Conservation (phyloP, 2,797 vertebrate species). For the Rhinatrema bivittatum region DNA sequence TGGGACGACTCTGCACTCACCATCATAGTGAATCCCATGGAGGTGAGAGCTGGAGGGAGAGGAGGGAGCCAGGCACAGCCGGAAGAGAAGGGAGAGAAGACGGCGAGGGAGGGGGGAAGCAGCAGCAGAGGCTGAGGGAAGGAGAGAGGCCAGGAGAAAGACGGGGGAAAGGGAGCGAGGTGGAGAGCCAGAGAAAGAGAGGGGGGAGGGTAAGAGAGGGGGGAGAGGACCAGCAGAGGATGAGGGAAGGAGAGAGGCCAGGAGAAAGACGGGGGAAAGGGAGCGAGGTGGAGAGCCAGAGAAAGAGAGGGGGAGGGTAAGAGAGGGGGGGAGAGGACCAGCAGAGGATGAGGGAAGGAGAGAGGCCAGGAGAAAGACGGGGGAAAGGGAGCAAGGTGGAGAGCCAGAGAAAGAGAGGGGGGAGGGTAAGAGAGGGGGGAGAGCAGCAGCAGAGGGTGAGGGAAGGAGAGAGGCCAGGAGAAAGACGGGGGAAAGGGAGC, state of each 20-base stretch:
- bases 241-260: too few relatives aligned
- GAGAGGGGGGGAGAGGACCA: constrained; percentile 51
- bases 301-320: constrained; percentile 43
- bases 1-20: constrained; percentile 97
- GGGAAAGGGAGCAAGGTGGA: not conserved
- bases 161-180: too few relatives aligned
- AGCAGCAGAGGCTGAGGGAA: too few relatives aligned
- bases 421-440: constrained; percentile 3
- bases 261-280: too few relatives aligned
- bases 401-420: not conserved
- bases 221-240: too few relatives aligned
- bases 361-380: constrained; percentile 58
- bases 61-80: constrained; percentile 28
- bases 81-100: constrained; percentile 47
- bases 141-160: too few relatives aligned
- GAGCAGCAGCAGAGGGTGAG: constrained; percentile 1
- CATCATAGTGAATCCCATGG: constrained; percentile 97
- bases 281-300: too few relatives aligned
- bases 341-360: constrained; percentile 68
- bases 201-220: constrained; percentile 52
- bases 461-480: not conserved
- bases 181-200: too few relatives aligned
- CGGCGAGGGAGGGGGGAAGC: too few relatives aligned
- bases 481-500: not conserved
- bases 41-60: constrained; percentile 57